phyloP scores from a whole-genome alignment of 2,797 vertebrate genomes.

The Varecia variegata region DNA sequence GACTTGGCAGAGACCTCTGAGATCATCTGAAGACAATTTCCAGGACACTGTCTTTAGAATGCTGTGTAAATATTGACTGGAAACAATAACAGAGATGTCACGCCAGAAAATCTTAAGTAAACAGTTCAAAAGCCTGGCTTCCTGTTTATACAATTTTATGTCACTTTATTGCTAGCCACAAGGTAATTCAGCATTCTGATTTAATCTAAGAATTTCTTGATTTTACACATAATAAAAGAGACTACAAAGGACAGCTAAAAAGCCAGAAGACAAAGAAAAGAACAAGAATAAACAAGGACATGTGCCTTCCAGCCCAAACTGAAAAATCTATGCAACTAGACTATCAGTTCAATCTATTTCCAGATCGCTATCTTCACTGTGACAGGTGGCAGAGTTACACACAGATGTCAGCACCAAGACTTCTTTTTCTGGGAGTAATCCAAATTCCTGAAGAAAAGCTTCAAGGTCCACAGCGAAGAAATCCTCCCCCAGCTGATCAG shows the following conservation, averaged over 20 bases:
- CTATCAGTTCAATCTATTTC: slow-evolving; percentile 91
- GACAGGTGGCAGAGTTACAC: slow-evolving; percentile 88
- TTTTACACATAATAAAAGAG: slow-evolving; percentile 20
- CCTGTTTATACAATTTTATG: slow-evolving; percentile 63
- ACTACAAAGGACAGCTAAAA: slow-evolving; percentile 67
- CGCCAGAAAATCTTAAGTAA: slow-evolving; percentile 49
- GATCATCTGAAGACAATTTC: slow-evolving; percentile 55
- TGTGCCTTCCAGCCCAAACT: slow-evolving; percentile 13
- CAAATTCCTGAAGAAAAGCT: slow-evolving; percentile 95
- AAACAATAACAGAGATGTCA: slow-evolving; percentile 61
- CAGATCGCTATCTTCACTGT: slow-evolving; percentile 94
- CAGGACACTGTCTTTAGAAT: slow-evolving; percentile 33
- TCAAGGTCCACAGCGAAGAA: slow-evolving; percentile 98
- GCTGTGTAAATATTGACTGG: slow-evolving; percentile 64
- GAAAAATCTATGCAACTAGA: slow-evolving; percentile 1
- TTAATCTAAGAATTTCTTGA: slow-evolving; percentile 69
- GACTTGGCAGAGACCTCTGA: slow-evolving; percentile 37
- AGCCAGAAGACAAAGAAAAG: slow-evolving; percentile 58
- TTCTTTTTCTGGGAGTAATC: slow-evolving; percentile 95
- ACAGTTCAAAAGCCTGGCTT: slow-evolving; percentile 53
- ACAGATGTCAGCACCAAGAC: slow-evolving; percentile 86
- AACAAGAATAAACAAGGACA: slow-evolving; percentile 62
- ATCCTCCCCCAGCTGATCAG: slow-evolving; percentile 97
- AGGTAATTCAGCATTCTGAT: slow-evolving; percentile 62
- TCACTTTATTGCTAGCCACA: slow-evolving; percentile 39